Base-by-base conservation (phyloP, 2,797 vertebrate genomes). In the Typhlichthys eigenmanni region DNA sequence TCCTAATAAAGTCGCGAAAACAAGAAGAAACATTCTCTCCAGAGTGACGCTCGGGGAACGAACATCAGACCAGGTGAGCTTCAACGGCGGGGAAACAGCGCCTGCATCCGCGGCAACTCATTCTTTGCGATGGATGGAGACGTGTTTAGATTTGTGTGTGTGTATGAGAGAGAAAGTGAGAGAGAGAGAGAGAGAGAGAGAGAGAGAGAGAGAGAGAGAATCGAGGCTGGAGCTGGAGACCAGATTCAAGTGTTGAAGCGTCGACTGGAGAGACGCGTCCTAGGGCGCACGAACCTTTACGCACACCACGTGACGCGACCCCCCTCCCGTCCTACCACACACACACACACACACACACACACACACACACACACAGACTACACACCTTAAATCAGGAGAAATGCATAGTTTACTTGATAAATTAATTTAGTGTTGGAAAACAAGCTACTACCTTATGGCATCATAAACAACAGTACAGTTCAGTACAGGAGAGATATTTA, bases 21-120 rank as follows among this genome's bases (percentile, higher is more conserved):
- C 80, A 76, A 95, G 90, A 84, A 94, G 90, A 92, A 88, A 89
- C 95, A 96, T 96, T 85, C 88, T 96, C 91, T 87, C 85, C 88
- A 66, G 83, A 81, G 84, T 81, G 89, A 69, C 66, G 78, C 78
- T 72, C 74, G 69, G 81, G 51, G 68, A 63, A 80, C 80, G 79
- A 82, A 80, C 91, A 91, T 89, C 78, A 75, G 86, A 85, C 65
- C 76, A 32, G 52, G 8, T 1, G 38, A 69, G 60, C 63, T 71
- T 86, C 73, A 75, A 62, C 47, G 29, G 68, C 58, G 63, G 17
- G 48, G 47, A 57, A 24, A 19, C 55, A 62, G 48, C 62, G 63
- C 64, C 74, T 55, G 59, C 24, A 74, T 46, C 55, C 62, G 60
- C 34, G 34, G 34, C 34, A 6, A 8, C 48, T 71, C 78, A 73